phyloP scores from a whole-genome alignment of 92 coral and sea anemone species.

The Hydrozoanthus gracilis region DNA sequence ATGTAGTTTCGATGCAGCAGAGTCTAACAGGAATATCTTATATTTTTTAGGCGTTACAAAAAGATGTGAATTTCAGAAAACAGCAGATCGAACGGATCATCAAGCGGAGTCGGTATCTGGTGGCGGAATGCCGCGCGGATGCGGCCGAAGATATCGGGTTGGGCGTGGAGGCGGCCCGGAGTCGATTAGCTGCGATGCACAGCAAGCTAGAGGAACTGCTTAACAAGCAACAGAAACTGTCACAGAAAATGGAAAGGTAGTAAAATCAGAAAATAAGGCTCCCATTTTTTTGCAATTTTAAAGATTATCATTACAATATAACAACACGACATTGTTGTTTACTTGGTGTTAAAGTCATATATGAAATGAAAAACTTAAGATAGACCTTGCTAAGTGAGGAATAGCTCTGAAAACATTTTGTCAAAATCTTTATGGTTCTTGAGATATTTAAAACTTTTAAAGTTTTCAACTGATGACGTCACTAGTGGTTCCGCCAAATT shows the following conservation, averaged over 20 bases:
- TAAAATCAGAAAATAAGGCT: background rate
- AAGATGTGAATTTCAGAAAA: slow-evolving; percentile 75
- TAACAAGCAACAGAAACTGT: slow-evolving; percentile 71
- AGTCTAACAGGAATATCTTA: background rate
- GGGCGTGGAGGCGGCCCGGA: slow-evolving; percentile 78
- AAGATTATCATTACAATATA: too few relatives aligned
- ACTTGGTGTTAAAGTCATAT: too few relatives aligned
- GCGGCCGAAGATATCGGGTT: slow-evolving; percentile 70
- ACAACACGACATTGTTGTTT: too few relatives aligned
- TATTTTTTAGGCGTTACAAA: slow-evolving; percentile 71
- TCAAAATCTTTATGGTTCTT: too few relatives aligned
- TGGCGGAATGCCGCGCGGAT: slow-evolving; percentile 68
- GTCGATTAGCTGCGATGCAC: slow-evolving; percentile 79
- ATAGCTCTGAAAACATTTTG: too few relatives aligned
- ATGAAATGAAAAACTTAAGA: too few relatives aligned
- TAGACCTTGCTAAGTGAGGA: too few relatives aligned
- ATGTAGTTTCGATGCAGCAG: background rate
- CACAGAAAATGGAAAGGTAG: slow-evolving; percentile 68
- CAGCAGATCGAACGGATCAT: slow-evolving; percentile 89
- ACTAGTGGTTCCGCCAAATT: too few relatives aligned
- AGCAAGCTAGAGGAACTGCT: slow-evolving; percentile 70
- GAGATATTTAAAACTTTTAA: too few relatives aligned
- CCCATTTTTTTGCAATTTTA: too few relatives aligned
- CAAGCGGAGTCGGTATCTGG: slow-evolving; percentile 85
- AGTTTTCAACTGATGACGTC: too few relatives aligned